Evolutionary conservation across 2,888 invertebrate species (phyloP), one percentile per base, ranked within the genome.

Genomic region (Calliscelio sp.): DNA sequence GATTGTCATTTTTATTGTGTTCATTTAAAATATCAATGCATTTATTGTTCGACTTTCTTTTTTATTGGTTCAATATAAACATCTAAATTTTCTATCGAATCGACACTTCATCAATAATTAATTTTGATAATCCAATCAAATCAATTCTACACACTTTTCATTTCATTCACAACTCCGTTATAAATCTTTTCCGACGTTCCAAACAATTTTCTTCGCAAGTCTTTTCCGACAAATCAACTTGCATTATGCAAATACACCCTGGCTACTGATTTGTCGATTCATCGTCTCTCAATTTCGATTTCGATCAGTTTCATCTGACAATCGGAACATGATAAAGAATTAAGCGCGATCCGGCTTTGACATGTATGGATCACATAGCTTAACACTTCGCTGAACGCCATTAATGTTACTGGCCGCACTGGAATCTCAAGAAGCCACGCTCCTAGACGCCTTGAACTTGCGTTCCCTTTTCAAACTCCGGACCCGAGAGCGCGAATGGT

Each of bases 401-500:
- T 81, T 85, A 85, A 84, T 84, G 84, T 81, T 81, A 83, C 83
- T 70, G 71, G 68, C 78, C 82, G 77, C 77, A 57, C 80, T 85
- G 85, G 83, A 83, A 85, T 85, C 81, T 70, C 80, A 85, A 85
- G 85, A 85, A 85, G 81, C 80, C 75, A 55, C 81, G 73, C 82
- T 82, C 65, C 77, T 81, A 85, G 85, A 85, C 85, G 78, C 83
- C 85, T 85, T 85, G 85, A 85, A 85, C 85, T 85, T 85, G 82
- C 85, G 82, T 83, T 85, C 85, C 85, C 79, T 85, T 85, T 85
- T 83, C 77, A 85, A 81, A 77, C 68, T 55, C 68, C 77, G 70
- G 70, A 79, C 74, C 81, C 53, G 24, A 73, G 63, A 51, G 28
- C 81, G 66, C 70, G 79, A 85, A 85, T 79, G 74, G 85, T 85